phyloP scores from a whole-genome alignment of 1,140 invertebrate genomes.

The Dendrolimus kikuchii region DNA sequence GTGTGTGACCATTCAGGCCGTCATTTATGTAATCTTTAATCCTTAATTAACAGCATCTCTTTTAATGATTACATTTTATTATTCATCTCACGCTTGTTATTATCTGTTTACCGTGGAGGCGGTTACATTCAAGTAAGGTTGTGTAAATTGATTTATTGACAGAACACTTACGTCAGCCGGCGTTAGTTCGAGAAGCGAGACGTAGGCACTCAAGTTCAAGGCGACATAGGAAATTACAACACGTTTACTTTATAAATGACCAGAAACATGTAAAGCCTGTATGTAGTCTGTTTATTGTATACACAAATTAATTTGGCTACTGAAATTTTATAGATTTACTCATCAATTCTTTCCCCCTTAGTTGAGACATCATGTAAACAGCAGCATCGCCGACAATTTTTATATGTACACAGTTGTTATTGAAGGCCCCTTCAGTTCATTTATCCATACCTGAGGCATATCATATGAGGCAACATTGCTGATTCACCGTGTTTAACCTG shows the following conservation, averaged over 20 bases:
- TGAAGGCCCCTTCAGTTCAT: slow-evolving; percentile 29
- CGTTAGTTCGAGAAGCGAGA: slow-evolving; percentile 21
- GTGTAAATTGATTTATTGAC: slow-evolving; percentile 51
- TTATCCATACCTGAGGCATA: slow-evolving; percentile 28
- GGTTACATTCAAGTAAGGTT: slow-evolving; percentile 21
- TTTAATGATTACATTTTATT: too few relatives aligned
- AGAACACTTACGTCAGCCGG: slow-evolving; percentile 45
- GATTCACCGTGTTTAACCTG: slow-evolving; percentile 28
- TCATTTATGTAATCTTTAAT: too few relatives aligned
- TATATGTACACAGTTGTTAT: slow-evolving; percentile 34
- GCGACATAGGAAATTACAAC: slow-evolving; percentile 12
- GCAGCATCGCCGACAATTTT: neutral
- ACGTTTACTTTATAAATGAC: too few relatives aligned
- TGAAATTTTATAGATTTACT: too few relatives aligned
- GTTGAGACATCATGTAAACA: slow-evolving; percentile 22
- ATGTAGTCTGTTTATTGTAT: slow-evolving; percentile 3
- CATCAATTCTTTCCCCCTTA: neutral
- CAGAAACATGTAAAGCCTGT: neutral
- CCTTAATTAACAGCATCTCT: too few relatives aligned
- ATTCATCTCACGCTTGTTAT: neutral
- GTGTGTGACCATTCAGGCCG: too few relatives aligned
- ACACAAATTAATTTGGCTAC: too few relatives aligned
- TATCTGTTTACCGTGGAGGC: slow-evolving; percentile 26
- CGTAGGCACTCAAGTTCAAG: slow-evolving; percentile 49
- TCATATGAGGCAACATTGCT: slow-evolving; percentile 19